A percentile compares a stretch with the other conserved stretches of the same genome.
Evolutionary conservation across 2,113 vertebrate genomes (phyloP).

Genomic region (Heterotis niloticus): DNA sequence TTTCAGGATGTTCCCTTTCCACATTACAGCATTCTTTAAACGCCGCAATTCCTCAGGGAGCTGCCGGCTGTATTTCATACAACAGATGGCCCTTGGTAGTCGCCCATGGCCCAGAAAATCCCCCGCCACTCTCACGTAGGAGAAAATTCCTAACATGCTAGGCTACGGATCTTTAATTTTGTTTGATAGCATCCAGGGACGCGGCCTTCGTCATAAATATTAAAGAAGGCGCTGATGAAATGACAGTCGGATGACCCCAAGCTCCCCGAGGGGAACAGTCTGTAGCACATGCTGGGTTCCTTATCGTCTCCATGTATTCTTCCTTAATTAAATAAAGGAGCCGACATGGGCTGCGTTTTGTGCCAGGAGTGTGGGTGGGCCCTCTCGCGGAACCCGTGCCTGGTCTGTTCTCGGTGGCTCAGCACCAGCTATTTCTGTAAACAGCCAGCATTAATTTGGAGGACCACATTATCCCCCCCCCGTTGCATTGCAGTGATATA

Average conservation of each 20-base stretch:
- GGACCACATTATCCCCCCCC: background rate
- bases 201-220: slow-evolving; percentile 11
- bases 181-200: slow-evolving; percentile 4
- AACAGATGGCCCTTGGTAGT: slow-evolving; percentile 17
- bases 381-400: background rate
- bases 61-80: background rate
- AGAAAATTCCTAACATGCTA: background rate
- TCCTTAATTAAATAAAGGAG: slow-evolving; percentile 23
- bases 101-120: background rate
- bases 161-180: slow-evolving; percentile 10
- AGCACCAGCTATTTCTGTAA: background rate
- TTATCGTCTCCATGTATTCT: background rate
- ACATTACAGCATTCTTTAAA: background rate
- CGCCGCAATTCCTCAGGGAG: background rate
- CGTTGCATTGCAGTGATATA: background rate
- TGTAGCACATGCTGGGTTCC: slow-evolving; percentile 1
- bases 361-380: background rate
- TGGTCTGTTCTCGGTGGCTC: background rate
- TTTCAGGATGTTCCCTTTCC: background rate
- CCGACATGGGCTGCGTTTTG: slow-evolving; percentile 1
- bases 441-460: background rate
- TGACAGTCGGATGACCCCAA: slow-evolving; percentile 17
- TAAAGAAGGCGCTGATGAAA: slow-evolving; percentile 19
- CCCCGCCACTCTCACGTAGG: background rate
- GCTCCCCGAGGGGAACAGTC: slow-evolving; percentile 5